Conservation (phyloP, 2,113 vertebrate species). For the Albula goreensis region DNA sequence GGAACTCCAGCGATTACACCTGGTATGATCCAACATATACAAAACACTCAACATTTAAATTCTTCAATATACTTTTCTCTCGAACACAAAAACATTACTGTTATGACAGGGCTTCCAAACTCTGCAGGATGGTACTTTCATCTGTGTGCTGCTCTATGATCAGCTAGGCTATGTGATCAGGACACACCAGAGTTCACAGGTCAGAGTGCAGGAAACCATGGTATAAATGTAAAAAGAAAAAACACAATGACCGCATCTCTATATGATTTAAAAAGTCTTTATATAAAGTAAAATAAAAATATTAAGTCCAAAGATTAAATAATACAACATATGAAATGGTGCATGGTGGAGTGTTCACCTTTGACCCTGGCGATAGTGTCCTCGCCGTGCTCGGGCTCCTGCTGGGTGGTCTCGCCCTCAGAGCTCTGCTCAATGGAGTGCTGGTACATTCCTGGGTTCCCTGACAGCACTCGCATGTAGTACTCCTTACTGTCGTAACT, state of each 20-base stretch:
- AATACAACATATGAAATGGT: not conserved
- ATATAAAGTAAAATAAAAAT: not conserved
- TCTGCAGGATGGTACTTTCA: no score
- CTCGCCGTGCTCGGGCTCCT: conserved; percentile 92
- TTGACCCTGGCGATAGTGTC: conserved; percentile 96
- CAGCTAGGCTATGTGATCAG: not conserved
- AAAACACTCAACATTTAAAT: not conserved
- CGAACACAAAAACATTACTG: no score
- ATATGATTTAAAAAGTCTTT: no score
- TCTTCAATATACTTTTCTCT: not conserved
- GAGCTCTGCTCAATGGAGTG: conserved; percentile 88
- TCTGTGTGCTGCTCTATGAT: not conserved
- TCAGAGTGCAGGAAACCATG: not conserved
- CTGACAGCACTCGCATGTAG: conserved; percentile 90
- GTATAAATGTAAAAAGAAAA: not conserved
- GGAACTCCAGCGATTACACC: no score
- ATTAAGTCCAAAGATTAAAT: not conserved
- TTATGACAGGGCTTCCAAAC: not conserved
- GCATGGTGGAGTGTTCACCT: conserved; percentile 70
- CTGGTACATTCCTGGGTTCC: conserved; percentile 89
- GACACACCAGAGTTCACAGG: not conserved
- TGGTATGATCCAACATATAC: not conserved
- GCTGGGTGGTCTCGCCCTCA: conserved; percentile 84
- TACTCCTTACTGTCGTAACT: conserved; percentile 98
- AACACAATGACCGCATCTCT: no score